These are phyloP conservation scores for Chironomus tentans DNA, from an alignment of 2,888 invertebrate species.

Conservation along the genomic window DNA sequence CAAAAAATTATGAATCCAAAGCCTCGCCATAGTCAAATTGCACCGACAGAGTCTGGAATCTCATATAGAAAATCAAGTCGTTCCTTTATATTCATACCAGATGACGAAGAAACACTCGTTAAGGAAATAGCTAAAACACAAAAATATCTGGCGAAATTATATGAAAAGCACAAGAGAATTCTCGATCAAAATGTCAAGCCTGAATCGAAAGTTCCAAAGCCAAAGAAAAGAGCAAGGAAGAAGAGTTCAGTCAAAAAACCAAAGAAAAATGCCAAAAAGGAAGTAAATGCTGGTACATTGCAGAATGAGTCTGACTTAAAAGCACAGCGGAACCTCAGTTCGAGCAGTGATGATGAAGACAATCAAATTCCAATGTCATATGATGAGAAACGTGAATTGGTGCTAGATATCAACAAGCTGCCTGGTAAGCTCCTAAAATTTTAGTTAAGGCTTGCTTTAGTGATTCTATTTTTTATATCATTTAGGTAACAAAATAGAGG, in stretches of 20 bases:
- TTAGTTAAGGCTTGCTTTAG: too few relatives aligned
- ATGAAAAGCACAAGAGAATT: background rate
- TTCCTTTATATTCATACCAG: background rate
- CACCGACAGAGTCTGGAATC: background rate
- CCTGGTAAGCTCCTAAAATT: background rate
- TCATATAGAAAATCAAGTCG: background rate
- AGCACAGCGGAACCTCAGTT: background rate
- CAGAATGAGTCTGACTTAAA: background rate
- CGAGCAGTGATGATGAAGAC: background rate
- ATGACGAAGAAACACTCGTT: background rate
- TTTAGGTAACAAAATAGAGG: too few relatives aligned
- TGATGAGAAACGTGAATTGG: background rate
- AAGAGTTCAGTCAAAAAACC: background rate
- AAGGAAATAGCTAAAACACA: background rate
- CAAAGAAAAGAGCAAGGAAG: background rate
- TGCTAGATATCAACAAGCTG: background rate
- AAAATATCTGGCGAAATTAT: background rate
- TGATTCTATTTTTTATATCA: too few relatives aligned
- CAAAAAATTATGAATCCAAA: background rate
- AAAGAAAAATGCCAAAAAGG: background rate
- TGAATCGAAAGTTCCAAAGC: background rate
- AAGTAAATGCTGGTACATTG: background rate
- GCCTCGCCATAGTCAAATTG: too few relatives aligned
- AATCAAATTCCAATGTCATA: background rate
- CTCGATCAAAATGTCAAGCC: background rate